These are phyloP conservation scores for Crossocerus cetratus DNA, from an alignment of 2,888 invertebrate species.

Conservation along the genomic window DNA sequence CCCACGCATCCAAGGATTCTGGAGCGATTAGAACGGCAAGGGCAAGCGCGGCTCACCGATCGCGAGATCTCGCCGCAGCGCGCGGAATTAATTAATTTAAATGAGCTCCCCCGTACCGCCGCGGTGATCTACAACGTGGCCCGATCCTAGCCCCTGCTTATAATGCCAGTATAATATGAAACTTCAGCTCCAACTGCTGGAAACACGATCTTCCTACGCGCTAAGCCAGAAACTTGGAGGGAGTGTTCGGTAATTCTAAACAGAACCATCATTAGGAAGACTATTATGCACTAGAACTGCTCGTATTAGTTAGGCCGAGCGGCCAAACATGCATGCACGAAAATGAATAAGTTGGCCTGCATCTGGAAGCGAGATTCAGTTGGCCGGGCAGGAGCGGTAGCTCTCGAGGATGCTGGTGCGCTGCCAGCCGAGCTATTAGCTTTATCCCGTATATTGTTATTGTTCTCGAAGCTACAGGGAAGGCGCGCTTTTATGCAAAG, in stretches of 20 bases:
- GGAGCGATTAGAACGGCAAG: conserved; percentile 58
- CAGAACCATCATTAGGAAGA: background rate
- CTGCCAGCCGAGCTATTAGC: conserved; percentile 59
- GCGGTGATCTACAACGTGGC: conserved; percentile 29
- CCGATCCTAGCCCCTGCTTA: conserved; percentile 9
- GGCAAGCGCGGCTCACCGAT: conserved; percentile 46
- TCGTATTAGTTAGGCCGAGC: no score
- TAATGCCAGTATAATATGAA: background rate
- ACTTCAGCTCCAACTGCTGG: background rate
- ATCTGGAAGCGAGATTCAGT: background rate
- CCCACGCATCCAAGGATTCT: conserved; percentile 57
- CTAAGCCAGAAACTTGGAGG: conserved; percentile 17
- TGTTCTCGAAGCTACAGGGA: conserved; percentile 56
- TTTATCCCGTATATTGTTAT: conserved; percentile 67
- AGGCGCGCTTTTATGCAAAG: conserved; percentile 63
- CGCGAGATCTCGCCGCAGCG: conserved; percentile 35
- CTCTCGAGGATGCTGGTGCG: background rate
- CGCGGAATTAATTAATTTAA: conserved; percentile 52
- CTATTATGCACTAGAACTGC: no score
- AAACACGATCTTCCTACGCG: conserved; percentile 14
- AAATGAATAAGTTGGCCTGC: conserved; percentile 36
- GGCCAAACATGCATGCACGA: conserved; percentile 24
- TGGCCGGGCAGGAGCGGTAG: no score
- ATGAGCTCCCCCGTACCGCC: conserved; percentile 21
- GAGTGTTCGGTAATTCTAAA: conserved; percentile 20